Evolutionary conservation across 2,113 vertebrate species (phyloP), one percentile per base, ranked within the genome.

Genomic region (Mungos mungo): DNA sequence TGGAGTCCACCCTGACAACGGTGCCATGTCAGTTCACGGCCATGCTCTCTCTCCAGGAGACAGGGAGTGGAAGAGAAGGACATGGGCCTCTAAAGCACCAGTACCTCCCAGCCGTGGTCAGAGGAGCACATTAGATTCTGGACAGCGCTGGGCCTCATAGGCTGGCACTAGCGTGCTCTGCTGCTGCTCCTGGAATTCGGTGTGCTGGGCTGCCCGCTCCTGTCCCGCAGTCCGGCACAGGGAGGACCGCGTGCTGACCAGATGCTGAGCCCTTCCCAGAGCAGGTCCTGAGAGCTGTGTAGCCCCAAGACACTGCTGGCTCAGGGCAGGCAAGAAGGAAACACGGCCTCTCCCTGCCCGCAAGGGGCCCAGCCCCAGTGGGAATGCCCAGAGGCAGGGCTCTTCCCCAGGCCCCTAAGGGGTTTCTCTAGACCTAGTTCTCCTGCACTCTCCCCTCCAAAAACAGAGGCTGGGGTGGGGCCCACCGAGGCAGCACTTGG

Each of bases 81-180:
- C 4, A 9, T n/a, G 45, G 38, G 52, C 38, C 69, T 79, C 86
- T 19, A n/a, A 18, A n/a, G 45, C 45, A 5, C 18, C 38, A n/a
- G 0, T 9, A 38, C 15, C 63, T 82, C 21, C 65, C 21, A 7
- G 11, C 50, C 2, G 0, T 31, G 18, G 18, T 35, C 45, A 14
- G 31, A 88, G 31, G 16, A 57, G 3, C 21, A 9, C 60, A 3
- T 47, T 90, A 41, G n/a, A 72, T 88, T 84, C 63, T 50, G 21
- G 9, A 41, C 7, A 7, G 16, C 13, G 35, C 38, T 0, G 1
- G 84, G 25, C 35, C 12, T 35, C 0, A 0, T 7, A 7, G 74
- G 7, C 18, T 35, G 77, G 54, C 41, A 5, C n/a, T 3, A 0
- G 13, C 3, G 23, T 14, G 31, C 63, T 25, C 7, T 82, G 13